phyloP scores from a whole-genome alignment of 2,888 invertebrate species.

The Harpalus rufipes region DNA sequence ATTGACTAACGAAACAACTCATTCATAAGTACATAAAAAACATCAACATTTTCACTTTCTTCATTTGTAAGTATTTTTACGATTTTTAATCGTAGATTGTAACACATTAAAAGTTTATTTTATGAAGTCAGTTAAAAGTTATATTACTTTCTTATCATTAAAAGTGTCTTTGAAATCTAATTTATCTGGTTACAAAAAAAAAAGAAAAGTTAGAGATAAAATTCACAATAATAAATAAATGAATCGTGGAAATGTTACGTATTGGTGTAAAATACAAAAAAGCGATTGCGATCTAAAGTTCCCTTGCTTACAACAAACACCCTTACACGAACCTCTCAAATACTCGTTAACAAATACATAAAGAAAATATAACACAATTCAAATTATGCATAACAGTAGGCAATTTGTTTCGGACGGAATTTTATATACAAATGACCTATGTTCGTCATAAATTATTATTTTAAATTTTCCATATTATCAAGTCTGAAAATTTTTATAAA shows the following conservation, averaged over 20 bases:
- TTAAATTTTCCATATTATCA: too few species aligned
- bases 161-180: background rate
- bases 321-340: background rate
- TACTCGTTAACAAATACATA: background rate
- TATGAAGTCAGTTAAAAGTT: background rate
- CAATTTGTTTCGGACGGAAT: too few species aligned
- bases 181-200: background rate
- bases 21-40: background rate
- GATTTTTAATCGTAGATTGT: background rate
- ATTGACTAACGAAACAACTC: conserved; percentile 33
- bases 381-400: too few species aligned
- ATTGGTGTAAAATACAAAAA: background rate
- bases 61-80: background rate
- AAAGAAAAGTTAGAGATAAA: background rate
- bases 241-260: background rate
- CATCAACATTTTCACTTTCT: conserved; percentile 13
- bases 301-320: too few species aligned
- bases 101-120: background rate
- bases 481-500: too few species aligned
- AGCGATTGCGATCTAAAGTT: background rate
- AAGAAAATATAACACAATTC: too few species aligned
- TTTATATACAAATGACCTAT: too few species aligned
- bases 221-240: background rate
- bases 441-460: too few species aligned
- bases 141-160: conserved; percentile 15